A percentile compares a stretch with the other conserved stretches of the same genome.
Evolutionary conservation across 2,113 vertebrate genomes (phyloP).

Genomic region (Nycticorax nycticorax): DNA sequence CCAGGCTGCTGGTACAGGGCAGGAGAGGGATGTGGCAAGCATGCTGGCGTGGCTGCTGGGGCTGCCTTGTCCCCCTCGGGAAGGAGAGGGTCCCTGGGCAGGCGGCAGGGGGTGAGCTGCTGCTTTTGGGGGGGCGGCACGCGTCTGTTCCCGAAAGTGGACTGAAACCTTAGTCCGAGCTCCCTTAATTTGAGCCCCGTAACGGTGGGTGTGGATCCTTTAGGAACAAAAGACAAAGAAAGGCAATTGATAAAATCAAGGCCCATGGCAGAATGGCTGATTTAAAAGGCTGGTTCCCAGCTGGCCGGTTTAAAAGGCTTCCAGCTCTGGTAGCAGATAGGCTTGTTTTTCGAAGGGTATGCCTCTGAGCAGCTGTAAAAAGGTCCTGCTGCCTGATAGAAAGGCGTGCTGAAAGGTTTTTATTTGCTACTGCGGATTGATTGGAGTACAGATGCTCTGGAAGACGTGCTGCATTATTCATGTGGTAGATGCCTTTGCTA

Average conservation of each 20-base stretch:
- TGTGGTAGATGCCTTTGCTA: conserved; percentile 38
- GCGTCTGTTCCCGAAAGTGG: not conserved
- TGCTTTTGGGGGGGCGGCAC: not conserved
- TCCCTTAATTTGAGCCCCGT: not conserved
- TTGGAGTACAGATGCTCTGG: conserved; percentile 48
- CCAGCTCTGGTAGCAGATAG: conserved; percentile 2
- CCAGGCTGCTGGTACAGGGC: not conserved
- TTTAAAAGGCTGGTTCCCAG: conserved; percentile 27
- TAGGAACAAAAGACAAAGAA: conserved; percentile 32
- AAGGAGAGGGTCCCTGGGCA: not conserved
- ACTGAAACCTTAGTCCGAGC: not conserved
- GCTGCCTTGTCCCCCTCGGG: not conserved
- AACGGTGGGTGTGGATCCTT: not conserved
- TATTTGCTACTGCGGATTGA: conserved; percentile 35
- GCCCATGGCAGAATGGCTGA: not conserved
- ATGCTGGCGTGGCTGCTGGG: not conserved
- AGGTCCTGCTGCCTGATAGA: conserved; percentile 20
- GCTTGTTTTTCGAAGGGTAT: conserved; percentile 15
- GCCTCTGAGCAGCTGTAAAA: conserved; percentile 44
- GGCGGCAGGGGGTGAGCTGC: not conserved
- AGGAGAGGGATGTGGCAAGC: not conserved
- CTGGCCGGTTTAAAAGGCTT: conserved; percentile 21
- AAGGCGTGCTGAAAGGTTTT: conserved; percentile 42
- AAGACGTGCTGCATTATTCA: conserved; percentile 56
- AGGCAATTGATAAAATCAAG: conserved; percentile 41